A percentile compares a stretch with the other conserved stretches of the same genome.
These are phyloP conservation scores for Lophochroa leadbeateri DNA, from an alignment of 2,113 vertebrate species.

Conservation along the genomic window DNA sequence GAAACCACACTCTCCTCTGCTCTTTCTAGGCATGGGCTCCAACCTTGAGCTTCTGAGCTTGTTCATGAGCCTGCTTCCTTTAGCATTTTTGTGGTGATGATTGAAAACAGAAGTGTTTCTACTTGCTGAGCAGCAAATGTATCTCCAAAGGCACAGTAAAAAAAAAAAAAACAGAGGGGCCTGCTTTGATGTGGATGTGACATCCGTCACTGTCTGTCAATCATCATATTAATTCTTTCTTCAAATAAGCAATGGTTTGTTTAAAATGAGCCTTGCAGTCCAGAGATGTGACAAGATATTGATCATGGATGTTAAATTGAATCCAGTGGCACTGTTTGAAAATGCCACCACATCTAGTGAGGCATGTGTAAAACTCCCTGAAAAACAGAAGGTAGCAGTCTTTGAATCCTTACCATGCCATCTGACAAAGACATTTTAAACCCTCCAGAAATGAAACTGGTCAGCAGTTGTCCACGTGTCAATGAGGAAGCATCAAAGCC, in stretches of 20 bases:
- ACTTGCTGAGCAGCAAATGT: neutral
- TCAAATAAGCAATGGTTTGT: neutral
- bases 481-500: neutral
- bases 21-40: neutral
- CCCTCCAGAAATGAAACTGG: neutral
- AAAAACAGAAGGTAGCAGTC: neutral
- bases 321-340: neutral
- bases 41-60: slow-evolving; percentile 15
- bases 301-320: neutral
- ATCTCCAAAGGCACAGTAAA: neutral
- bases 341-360: neutral
- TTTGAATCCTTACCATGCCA: neutral
- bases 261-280: neutral
- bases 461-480: neutral
- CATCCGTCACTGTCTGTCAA: neutral
- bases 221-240: slow-evolving; percentile 9
- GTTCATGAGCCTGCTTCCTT: neutral
- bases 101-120: slow-evolving; percentile 48
- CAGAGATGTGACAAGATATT: neutral
- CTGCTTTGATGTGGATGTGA: slow-evolving; percentile 4
- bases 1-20: neutral
- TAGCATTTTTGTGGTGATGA: slow-evolving; percentile 32
- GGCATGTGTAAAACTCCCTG: neutral
- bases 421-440: neutral
- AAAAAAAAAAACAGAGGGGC: neutral